Base-by-base conservation (phyloP, 1,140 invertebrate species). In the Chlorops oryzae region DNA sequence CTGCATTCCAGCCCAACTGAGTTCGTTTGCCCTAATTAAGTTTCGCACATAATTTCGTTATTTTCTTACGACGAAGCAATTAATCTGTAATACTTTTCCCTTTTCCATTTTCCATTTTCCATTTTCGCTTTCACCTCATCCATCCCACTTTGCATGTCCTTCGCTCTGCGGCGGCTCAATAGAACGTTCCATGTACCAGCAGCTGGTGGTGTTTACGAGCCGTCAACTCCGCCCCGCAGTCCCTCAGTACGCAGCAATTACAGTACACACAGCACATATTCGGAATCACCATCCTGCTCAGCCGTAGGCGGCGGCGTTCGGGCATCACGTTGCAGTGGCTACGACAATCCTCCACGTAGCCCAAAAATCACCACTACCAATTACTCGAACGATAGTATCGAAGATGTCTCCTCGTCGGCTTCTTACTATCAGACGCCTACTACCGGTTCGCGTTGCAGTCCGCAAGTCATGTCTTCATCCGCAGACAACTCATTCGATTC, bases 311-410 rank as follows among this genome's bases (percentile, higher is more conserved):
- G 17, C 37, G 32, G 20, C 25, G 42, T 24, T 25, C 24, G 7
- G 18, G 18, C 10, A 52, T 34, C n/a, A 32, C 27, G 32, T 34
- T 5, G 20, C 52, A 61, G 12, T 39, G 47, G 44, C 42, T 45
- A 57, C 1, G 51, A 59, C 18, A 54, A 54, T 40, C 57, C 57
- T 15, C 68, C 67, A 0, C 45, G 65, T 17, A 72, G 69, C 51
- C 68, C 69, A 23, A 65, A 72, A 48, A 72, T 72, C 23, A 72
- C 64, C 4, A 56, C 55, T 3, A 70, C 67, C 20, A 67, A 59
- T 39, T 70, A 56, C 50, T 64, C 67, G 24, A 64, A 68, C 28
- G 67, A 70, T n/a, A 68, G 68, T 41, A 61, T 54, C 35, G 67
- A 70, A 13, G 62, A 66, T 47, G n/a, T 53, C 5, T 61, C 44